Base-by-base conservation (phyloP, 2,797 vertebrate species). In the Coracias cyanogaster region DNA sequence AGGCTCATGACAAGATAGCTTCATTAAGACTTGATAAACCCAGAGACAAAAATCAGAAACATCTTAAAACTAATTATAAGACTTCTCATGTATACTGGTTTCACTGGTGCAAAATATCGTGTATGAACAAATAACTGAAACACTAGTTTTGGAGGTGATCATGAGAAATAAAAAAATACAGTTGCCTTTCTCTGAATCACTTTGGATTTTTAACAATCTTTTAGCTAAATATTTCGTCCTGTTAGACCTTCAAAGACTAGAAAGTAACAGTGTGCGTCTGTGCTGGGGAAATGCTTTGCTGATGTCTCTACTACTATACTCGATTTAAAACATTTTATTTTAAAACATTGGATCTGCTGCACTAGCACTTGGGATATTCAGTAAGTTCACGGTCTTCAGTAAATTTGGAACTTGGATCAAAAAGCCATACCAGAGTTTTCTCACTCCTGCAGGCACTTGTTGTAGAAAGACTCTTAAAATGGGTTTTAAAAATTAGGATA, bases 321-420 rank as follows among this genome's bases (percentile, higher is more conserved):
- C 74, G 45, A 86, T 88, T 93, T 93, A 65, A 69, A 92, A 61
- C 37, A 66, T 84, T 80, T 93, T 46, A 90, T 90, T 95, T 94
- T 73, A 89, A 95, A 91, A 84, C 37, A 67, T 2, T 35, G 29
- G 26, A 81, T 86, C 52, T 70, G 62, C 48, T 93, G 55, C 60
- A 39, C 55, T 62, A 73, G 72, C 60, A 45, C 71, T 89, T 74
- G 43, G 60, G 55, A 95, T 11, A 92, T 43, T 49, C 46, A 20
- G 43, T 7, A 88, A 72, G 26, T 83, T 89, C 45, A 57, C 91
- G 86, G 71, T n/a, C 78, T 86, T 33, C 57, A 46, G 78, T 25
- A 95, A 71, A 93, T 79, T 8, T 82, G 41, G 82, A 93, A 35
- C 49, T 82, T 2, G 1, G 66, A 92, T 85, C 55, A 90, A 79